phyloP scores from a whole-genome alignment of 2,797 vertebrate genomes.

The Melanotaenia pygmaea region DNA sequence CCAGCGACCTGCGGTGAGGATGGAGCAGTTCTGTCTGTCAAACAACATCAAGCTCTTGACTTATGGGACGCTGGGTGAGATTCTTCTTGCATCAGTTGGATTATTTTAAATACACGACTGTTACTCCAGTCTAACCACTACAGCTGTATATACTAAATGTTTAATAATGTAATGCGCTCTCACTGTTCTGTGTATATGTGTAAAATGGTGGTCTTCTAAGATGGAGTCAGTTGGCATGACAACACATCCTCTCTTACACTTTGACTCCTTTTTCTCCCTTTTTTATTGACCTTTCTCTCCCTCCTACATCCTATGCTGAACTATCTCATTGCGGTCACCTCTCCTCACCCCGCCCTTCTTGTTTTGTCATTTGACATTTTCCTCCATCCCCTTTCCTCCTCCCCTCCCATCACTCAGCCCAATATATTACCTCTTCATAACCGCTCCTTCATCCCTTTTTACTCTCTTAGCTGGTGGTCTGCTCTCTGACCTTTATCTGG shows the following conservation, averaged over 20 bases:
- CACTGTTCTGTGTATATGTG: not conserved
- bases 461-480: constrained; percentile 61
- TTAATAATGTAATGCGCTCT: not conserved
- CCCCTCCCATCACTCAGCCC: not conserved
- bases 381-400: not conserved
- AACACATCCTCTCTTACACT: constrained; percentile 21
- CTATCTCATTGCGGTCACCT: too few relatives aligned
- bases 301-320: not conserved
- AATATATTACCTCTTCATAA: not conserved
- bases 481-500: constrained; percentile 55
- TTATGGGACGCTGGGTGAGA: constrained; percentile 67
- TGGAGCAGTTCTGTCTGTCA: constrained; percentile 68
- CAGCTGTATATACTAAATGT: not conserved
- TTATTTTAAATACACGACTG: not conserved
- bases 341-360: too few relatives aligned
- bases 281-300: not conserved
- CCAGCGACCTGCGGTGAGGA: constrained; percentile 61
- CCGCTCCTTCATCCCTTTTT: not conserved
- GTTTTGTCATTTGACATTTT: not conserved
- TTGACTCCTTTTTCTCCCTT: not conserved
- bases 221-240: constrained; percentile 55
- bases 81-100: not conserved
- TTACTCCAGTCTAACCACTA: not conserved
- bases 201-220: constrained; percentile 65
- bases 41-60: constrained; percentile 68